Evolutionary conservation across 2,888 invertebrate species (phyloP).

Genomic region (Drosophila pegasa): DNA sequence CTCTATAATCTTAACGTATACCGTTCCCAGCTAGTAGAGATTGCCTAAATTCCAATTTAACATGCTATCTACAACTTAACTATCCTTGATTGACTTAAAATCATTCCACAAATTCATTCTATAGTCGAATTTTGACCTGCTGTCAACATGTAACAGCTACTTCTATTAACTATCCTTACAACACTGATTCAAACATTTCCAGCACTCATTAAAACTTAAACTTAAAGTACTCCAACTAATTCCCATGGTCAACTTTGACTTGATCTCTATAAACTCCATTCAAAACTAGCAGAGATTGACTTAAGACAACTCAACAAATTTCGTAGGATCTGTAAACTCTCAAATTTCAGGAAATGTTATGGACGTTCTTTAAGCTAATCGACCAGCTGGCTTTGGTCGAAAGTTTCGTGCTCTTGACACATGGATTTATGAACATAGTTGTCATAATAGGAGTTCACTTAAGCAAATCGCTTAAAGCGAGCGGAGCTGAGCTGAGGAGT

Average conservation of each 20-base stretch:
- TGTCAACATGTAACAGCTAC: no score
- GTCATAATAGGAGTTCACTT: constrained; percentile 21
- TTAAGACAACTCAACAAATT: neutral
- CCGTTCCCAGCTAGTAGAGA: no score
- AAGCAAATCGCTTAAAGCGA: constrained; percentile 57
- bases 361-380: neutral
- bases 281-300: neutral
- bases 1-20: no score
- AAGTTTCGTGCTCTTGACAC: neutral
- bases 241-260: neutral
- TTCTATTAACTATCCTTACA: no score
- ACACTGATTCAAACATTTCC: neutral
- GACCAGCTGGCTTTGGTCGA: neutral
- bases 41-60: no score
- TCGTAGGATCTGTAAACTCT: neutral
- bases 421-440: constrained; percentile 5
- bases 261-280: neutral
- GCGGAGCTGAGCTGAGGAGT: constrained; percentile 9
- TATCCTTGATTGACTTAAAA: no score
- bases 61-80: no score
- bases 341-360: neutral
- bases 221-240: neutral
- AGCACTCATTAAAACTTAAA: neutral
- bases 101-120: no score
- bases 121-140: no score